Conservation (phyloP, 2,888 invertebrate genomes). For the Drosophila mayaguana region DNA sequence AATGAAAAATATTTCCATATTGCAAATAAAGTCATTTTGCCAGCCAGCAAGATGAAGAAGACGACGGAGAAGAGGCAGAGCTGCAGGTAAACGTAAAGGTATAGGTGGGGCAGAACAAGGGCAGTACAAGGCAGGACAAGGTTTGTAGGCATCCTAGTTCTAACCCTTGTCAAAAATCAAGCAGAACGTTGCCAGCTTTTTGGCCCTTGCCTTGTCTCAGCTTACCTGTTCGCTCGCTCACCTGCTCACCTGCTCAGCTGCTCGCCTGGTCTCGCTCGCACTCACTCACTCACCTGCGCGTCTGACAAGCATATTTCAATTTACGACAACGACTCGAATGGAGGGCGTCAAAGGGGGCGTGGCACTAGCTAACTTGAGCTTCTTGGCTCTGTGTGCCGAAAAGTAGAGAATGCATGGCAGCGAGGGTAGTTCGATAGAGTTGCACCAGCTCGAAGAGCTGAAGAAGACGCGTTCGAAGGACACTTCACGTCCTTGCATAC, state of each 20-base stretch:
- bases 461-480: not conserved
- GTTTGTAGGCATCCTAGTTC: conserved; percentile 23
- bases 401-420: conserved; percentile 10
- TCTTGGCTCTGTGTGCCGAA: conserved; percentile 46
- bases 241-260: not conserved
- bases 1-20: conserved; percentile 80
- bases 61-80: not conserved
- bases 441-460: not conserved
- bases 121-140: conserved; percentile 21
- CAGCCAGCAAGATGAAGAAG: conserved; percentile 12
- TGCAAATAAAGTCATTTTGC: conserved; percentile 79
- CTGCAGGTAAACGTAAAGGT: too few species aligned
- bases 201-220: conserved; percentile 6
- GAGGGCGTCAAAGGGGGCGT: conserved; percentile 1
- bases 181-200: conserved; percentile 41
- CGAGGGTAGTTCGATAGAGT: conserved; percentile 19
- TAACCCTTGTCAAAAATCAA: conserved; percentile 64
- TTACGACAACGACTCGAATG: conserved; percentile 32
- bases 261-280: not conserved
- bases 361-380: conserved; percentile 10
- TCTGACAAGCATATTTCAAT: conserved; percentile 58
- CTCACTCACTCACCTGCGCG: conserved; percentile 31
- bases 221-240: conserved; percentile 12
- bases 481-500: too few species aligned
- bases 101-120: conserved; percentile 11